Evolutionary conservation across 2,888 invertebrate genomes (phyloP).

Genomic region (Pachymerium ferrugineum): DNA sequence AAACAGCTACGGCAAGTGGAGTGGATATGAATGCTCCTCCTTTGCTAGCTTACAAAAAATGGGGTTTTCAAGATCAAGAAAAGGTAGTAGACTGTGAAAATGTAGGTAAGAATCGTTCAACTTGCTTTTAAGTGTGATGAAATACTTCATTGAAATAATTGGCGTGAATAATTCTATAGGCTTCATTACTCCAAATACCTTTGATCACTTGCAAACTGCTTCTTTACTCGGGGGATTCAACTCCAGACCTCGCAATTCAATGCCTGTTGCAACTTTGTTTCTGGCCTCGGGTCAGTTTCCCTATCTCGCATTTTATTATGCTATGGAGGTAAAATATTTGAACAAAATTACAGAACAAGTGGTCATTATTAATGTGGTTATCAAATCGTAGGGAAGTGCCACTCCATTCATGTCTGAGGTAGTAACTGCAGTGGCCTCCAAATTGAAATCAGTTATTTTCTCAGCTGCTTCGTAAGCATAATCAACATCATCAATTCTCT

Average conservation of each 20-base stretch:
- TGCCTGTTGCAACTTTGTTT: conserved; percentile 69
- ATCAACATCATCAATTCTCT: not conserved
- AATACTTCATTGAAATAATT: not conserved
- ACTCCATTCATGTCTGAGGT: conserved; percentile 80
- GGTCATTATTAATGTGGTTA: not conserved
- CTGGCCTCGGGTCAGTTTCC: conserved; percentile 74
- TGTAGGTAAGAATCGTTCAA: conserved; percentile 53
- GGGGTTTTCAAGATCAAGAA: conserved; percentile 69
- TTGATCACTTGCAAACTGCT: conserved; percentile 78
- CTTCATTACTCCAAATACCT: conserved; percentile 64
- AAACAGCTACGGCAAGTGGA: conserved; percentile 63
- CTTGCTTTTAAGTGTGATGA: not conserved
- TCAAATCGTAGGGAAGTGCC: conserved; percentile 58
- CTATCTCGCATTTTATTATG: conserved; percentile 82
- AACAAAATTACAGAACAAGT: not conserved
- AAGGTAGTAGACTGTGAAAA: conserved; percentile 69
- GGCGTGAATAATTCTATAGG: conserved; percentile 54
- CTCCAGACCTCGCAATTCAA: conserved; percentile 47
- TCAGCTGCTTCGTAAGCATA: conserved; percentile 48
- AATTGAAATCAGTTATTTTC: conserved; percentile 60
- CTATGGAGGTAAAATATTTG: conserved; percentile 58
- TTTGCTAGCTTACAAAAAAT: conserved; percentile 72
- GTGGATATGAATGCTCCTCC: conserved; percentile 54
- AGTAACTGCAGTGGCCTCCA: conserved; percentile 85
- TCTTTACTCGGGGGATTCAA: conserved; percentile 55